These are phyloP conservation scores for Brachyistius frenatus DNA, from an alignment of 2,113 vertebrate species.

Conservation along the genomic window DNA sequence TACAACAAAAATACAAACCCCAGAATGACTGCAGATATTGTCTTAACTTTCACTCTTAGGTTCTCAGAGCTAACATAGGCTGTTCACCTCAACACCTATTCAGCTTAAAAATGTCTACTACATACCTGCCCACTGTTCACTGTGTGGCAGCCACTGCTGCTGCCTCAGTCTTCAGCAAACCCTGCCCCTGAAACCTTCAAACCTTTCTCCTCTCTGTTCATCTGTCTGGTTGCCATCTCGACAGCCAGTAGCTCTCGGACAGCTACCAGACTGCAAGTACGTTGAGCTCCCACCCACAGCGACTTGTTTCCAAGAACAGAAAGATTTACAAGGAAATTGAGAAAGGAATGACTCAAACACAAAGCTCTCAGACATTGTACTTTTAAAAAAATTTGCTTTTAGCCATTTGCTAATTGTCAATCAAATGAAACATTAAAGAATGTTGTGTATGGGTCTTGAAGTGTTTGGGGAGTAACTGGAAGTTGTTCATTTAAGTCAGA, in stretches of 20 bases:
- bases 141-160: conserved; percentile 25
- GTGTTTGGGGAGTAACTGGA: no score
- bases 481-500: no score
- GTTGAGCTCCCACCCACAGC: conserved; percentile 40
- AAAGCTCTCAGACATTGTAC: neutral
- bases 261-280: conserved; percentile 54
- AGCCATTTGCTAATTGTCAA: neutral
- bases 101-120: conserved; percentile 24
- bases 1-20: no score
- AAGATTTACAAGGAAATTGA: conserved; percentile 56
- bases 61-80: neutral
- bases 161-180: conserved; percentile 30
- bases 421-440: neutral
- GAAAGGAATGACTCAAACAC: conserved; percentile 1
- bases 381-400: conserved; percentile 21
- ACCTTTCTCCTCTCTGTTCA: neutral
- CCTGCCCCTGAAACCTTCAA: no score
- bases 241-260: conserved; percentile 48
- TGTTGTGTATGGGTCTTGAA: neutral
- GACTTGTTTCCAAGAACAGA: conserved; percentile 70
- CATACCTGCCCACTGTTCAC: conserved; percentile 26
- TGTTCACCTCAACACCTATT: conserved; percentile 29
- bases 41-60: conserved; percentile 4
- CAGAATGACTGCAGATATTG: neutral
- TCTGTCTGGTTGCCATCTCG: conserved; percentile 26